A percentile compares a stretch with the other conserved stretches of the same genome.
Conservation (phyloP, 2,797 vertebrate species). For the Rhinophrynus dorsalis region DNA sequence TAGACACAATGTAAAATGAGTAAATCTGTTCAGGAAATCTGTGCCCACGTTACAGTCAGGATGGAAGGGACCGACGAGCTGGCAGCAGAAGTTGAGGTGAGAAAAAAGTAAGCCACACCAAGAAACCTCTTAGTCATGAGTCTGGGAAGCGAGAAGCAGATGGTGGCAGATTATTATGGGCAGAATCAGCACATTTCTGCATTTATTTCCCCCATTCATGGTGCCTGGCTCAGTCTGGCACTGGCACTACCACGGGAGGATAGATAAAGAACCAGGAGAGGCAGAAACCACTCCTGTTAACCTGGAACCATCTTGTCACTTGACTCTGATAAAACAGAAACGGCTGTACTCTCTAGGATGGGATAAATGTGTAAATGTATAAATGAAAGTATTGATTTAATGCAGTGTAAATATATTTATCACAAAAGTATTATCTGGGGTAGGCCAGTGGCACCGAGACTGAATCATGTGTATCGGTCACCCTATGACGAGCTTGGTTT, state of each 20-base stretch:
- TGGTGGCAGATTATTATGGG: conserved; percentile 18
- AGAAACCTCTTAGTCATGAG: neutral
- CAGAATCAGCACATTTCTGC: conserved; percentile 29
- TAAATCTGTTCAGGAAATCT: no score
- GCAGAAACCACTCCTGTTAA: conserved; percentile 2
- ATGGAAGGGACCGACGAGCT: neutral
- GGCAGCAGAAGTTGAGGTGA: neutral
- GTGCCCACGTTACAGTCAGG: neutral
- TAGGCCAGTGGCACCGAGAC: no score
- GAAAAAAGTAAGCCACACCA: neutral
- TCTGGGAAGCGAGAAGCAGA: conserved; percentile 34
- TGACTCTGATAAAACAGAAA: neutral
- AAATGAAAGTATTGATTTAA: no score
- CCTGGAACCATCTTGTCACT: conserved; percentile 21
- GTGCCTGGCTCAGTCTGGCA: neutral
- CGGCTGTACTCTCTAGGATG: neutral
- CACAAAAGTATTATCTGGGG: no score
- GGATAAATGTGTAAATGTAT: no score
- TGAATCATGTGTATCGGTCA: no score
- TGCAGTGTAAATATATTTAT: no score
- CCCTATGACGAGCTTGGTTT: no score
- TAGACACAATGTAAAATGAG: no score
- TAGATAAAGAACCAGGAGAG: neutral
- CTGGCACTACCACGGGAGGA: conserved; percentile 51
- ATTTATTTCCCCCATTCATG: conserved; percentile 16